Evolutionary conservation across 2,797 vertebrate species (phyloP).

Genomic region (Meriones psammophilus): DNA sequence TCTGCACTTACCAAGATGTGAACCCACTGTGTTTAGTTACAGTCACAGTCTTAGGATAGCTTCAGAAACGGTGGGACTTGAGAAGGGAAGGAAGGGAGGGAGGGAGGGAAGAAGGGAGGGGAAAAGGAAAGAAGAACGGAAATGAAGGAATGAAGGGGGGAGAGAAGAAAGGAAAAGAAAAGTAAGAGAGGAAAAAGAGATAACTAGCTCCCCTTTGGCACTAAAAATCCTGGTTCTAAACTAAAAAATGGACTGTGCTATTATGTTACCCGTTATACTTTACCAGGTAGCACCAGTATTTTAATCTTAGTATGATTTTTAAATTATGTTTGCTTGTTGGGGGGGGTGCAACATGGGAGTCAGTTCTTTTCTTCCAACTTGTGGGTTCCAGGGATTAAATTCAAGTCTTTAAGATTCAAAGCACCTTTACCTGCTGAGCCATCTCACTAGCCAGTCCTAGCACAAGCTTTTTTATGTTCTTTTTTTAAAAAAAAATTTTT

Average conservation of each 20-base stretch:
- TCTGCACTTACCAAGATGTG: background rate
- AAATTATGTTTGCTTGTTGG: background rate
- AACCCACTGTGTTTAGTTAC: background rate
- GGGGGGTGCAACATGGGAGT: background rate
- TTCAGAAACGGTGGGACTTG: background rate
- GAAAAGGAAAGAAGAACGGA: rapidly evolving
- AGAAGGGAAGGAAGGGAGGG: background rate
- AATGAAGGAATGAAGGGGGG: rapidly evolving
- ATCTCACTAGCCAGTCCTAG: background rate
- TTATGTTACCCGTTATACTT: background rate
- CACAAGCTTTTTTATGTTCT: background rate
- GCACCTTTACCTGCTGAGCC: background rate
- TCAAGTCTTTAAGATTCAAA: background rate
- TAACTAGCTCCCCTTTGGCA: background rate
- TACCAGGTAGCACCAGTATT: background rate
- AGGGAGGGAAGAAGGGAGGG: background rate
- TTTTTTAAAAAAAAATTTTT: too few relatives aligned
- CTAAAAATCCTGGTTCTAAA: background rate
- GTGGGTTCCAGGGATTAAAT: background rate
- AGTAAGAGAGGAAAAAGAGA: background rate
- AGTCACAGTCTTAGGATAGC: background rate
- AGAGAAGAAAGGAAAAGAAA: background rate
- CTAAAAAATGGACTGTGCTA: background rate
- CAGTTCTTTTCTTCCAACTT: background rate
- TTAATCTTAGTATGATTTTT: background rate